Percentiles rank a stretch among this genome's conserved stretches.
phyloP scores from a whole-genome alignment of 2,888 invertebrate species.

The Tenthredo mesomela region DNA sequence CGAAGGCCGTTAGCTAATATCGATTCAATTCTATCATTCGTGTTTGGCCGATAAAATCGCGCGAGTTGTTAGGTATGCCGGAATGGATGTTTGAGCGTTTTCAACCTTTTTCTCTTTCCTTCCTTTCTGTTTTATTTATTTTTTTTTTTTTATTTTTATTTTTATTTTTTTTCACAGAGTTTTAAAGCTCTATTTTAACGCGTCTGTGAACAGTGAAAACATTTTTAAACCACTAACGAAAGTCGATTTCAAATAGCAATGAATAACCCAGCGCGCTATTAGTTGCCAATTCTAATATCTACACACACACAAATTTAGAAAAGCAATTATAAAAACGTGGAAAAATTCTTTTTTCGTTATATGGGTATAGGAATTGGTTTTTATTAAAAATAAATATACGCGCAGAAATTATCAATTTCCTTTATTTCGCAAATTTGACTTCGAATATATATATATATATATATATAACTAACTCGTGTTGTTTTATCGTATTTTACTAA shows the following conservation, averaged over 20 bases:
- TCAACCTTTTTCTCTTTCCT: background rate
- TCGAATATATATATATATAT: too few species aligned
- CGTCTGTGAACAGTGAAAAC: constrained; percentile 26
- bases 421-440: too few species aligned
- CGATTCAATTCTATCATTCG: constrained; percentile 47
- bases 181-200: constrained; percentile 26
- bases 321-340: background rate
- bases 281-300: background rate
- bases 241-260: background rate
- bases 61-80: background rate
- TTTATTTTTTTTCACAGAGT: background rate
- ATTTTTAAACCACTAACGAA: constrained; percentile 15
- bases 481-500: background rate
- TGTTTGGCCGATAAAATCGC: constrained; percentile 11
- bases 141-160: background rate
- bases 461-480: too few species aligned
- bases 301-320: background rate
- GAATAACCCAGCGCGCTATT: background rate
- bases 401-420: too few species aligned
- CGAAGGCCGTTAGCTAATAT: constrained; percentile 88
- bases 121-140: background rate
- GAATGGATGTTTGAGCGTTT: constrained; percentile 36
- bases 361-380: background rate
- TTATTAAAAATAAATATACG: background rate
- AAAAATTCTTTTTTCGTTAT: background rate